Conservation (phyloP, 2,113 vertebrate genomes). For the Halichoeres trimaculatus region DNA sequence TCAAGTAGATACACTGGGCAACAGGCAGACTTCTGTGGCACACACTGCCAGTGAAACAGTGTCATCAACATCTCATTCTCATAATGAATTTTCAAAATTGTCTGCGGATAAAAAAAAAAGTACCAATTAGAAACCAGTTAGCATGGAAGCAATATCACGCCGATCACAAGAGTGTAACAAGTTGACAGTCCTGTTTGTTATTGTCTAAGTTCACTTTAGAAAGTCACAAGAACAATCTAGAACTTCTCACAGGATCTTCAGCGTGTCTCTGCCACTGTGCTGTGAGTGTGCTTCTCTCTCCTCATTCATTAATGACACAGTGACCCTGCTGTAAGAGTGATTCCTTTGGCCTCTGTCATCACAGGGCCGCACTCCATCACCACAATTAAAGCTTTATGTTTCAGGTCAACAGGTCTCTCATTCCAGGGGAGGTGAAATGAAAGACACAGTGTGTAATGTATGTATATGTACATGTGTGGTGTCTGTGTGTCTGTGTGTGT, state of each 20-base stretch:
- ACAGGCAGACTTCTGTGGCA: too few species aligned
- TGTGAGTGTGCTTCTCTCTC: conserved; percentile 2
- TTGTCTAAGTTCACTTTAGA: neutral
- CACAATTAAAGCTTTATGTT: conserved; percentile 68
- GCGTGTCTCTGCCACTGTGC: neutral
- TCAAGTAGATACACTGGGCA: too few species aligned
- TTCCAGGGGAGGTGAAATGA: conserved; percentile 73
- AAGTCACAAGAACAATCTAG: neutral
- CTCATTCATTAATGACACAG: conserved; percentile 54
- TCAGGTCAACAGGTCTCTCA: conserved; percentile 45
- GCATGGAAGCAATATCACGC: neutral
- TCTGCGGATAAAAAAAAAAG: too few species aligned
- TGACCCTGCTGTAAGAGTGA: conserved; percentile 55
- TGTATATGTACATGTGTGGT: too few species aligned
- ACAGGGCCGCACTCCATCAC: conserved; percentile 53
- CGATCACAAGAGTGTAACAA: neutral
- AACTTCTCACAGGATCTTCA: conserved; percentile 19
- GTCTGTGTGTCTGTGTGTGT: too few species aligned
- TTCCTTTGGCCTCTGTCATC: conserved; percentile 48
- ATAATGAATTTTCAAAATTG: too few species aligned
- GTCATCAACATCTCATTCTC: too few species aligned
- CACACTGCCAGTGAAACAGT: too few species aligned
- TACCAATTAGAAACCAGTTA: too few species aligned
- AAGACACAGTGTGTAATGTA: conserved; percentile 54
- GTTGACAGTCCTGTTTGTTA: conserved; percentile 10